A percentile compares a stretch with the other conserved stretches of the same genome.
phyloP scores from a whole-genome alignment of 2,113 vertebrate genomes.

The Phrynocephalus versicolor region DNA sequence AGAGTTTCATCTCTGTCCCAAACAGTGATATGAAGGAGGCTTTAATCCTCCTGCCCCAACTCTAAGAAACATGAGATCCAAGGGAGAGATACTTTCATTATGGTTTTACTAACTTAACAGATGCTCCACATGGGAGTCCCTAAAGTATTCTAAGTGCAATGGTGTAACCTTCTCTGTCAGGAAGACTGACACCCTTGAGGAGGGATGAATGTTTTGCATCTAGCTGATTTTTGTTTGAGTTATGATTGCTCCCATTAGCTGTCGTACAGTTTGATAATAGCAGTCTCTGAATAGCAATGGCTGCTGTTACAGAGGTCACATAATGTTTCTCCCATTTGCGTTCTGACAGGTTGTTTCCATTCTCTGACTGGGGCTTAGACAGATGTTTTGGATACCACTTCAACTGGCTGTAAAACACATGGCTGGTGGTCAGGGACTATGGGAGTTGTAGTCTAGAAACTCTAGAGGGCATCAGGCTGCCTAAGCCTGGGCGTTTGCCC shows the following conservation, averaged over 20 bases:
- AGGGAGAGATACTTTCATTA: not conserved
- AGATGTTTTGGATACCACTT: not conserved
- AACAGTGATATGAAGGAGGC: not conserved
- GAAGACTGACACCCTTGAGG: not conserved
- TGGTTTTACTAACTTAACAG: slow-evolving; percentile 17
- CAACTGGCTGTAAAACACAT: too few relatives aligned
- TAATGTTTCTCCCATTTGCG: not conserved
- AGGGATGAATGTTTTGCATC: not conserved
- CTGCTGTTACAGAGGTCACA: slow-evolving; percentile 20
- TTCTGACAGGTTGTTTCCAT: slow-evolving; percentile 5
- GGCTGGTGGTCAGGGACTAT: not conserved
- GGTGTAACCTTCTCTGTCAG: slow-evolving; percentile 14
- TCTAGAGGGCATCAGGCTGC: not conserved
- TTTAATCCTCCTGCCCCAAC: not conserved
- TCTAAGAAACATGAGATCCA: not conserved
- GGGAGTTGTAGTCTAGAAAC: not conserved
- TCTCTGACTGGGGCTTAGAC: not conserved
- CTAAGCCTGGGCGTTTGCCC: not conserved
- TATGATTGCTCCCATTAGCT: not conserved
- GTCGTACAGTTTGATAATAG: slow-evolving; percentile 40
- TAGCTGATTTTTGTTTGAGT: slow-evolving; percentile 14
- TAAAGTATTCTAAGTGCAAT: not conserved
- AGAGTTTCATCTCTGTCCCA: not conserved
- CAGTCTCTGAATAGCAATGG: not conserved
- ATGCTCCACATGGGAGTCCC: not conserved